Conservation (phyloP, 1,140 invertebrate species). For the Drosophila aff. region DNA sequence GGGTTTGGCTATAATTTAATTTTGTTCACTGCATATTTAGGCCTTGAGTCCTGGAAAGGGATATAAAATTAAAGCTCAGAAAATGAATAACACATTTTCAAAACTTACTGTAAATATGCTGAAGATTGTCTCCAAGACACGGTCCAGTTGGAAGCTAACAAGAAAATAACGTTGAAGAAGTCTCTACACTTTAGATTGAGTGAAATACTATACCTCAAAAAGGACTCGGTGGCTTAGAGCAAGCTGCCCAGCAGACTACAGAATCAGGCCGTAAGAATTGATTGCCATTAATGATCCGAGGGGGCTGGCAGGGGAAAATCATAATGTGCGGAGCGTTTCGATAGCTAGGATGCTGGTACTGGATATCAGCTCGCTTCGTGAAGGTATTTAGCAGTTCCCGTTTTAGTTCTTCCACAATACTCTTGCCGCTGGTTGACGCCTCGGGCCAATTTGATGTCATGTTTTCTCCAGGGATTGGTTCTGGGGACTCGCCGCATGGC, state of each 20-base stretch:
- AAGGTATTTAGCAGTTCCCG: slow-evolving; percentile 31
- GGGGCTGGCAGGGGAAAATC: slow-evolving; percentile 21
- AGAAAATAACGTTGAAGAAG: neutral
- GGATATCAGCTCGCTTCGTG: neutral
- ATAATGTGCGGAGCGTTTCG: slow-evolving; percentile 5
- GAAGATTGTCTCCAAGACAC: slow-evolving; percentile 10
- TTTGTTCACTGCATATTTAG: neutral
- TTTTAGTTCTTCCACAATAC: slow-evolving; percentile 48
- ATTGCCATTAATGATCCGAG: neutral
- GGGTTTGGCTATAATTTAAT: neutral
- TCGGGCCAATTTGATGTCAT: neutral
- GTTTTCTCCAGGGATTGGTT: neutral
- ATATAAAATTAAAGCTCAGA: neutral
- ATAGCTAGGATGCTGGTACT: neutral
- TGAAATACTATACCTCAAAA: slow-evolving; percentile 4
- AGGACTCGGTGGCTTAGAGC: slow-evolving; percentile 1
- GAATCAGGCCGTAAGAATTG: slow-evolving; percentile 1
- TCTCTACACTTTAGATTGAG: neutral
- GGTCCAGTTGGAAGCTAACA: neutral
- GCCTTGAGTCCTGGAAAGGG: neutral
- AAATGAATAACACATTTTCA: too few relatives aligned
- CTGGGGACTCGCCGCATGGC: neutral
- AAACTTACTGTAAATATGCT: slow-evolving; percentile 18
- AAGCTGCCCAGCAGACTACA: slow-evolving; percentile 25
- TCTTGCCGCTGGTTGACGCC: neutral